Evolutionary conservation across 2,888 invertebrate genomes (phyloP), one percentile per base, ranked within the genome.

Genomic region (Megamerina dolium): DNA sequence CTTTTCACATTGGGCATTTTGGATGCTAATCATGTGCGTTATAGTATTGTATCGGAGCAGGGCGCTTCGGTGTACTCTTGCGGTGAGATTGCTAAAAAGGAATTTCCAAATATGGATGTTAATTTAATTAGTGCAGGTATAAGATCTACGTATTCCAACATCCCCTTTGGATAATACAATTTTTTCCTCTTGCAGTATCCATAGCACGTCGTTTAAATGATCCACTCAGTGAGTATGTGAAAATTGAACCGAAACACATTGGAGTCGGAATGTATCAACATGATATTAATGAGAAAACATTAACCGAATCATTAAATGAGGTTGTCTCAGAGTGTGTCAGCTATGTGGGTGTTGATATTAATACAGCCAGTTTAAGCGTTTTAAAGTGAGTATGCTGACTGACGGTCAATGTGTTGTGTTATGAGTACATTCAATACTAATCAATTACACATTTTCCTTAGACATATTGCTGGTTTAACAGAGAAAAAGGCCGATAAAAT

Each of bases 211-310:
- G 94, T 59, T 75, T 94, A 1, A 83, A 92, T 64, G 93, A 95
- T 73, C 95, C 95, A 0, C 72, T 95, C 46, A 85, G 87, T 31
- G 95, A 95, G 69, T 77, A 90, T 46, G 90, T 95, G 0, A 95
- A 95, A 75, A 84, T 95, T 10, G 93, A 94, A 49, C 93, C 94
- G 1, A 85, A 87, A 58, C 88, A 92, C 73, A 75, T 95, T 49
- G 94, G 94, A 1, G 86, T 95, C 4, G 95, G 95, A n/a, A 85
- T 93, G 83, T 95, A 95, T 65, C 87, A 95, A 70, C 92, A 93
- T 61, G 94, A 95, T 63, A 76, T 94, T 18, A 82, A 87, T 8
- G 82, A 87, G 51, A 87, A 85, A 58, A 79, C 81, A 64, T 68
- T 95, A 2, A 79, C 78, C 10, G 74, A 80, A 3, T 81, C 86